Base-by-base conservation (phyloP, 2,113 vertebrate species). In the Pluvianellus socialis region DNA sequence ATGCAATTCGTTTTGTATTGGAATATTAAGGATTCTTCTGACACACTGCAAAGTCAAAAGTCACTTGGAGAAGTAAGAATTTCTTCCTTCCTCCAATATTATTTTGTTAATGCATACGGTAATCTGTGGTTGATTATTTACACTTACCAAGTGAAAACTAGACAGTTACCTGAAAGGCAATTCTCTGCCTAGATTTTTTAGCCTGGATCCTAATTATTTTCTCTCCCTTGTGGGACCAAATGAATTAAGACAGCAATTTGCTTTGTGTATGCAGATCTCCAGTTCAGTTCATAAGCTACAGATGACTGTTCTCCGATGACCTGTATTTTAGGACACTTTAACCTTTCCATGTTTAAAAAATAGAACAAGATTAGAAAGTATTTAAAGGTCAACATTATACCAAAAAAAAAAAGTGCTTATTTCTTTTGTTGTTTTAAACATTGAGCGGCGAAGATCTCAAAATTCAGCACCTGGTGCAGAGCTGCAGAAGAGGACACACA, bases 231-330 rank as follows among this genome's bases (percentile, higher is more conserved):
- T 93, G 97, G 90, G 72, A 94, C 33, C 80, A 70, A 92, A 92
- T 94, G 94, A 97, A 97, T 97, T 97, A 97, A 95, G 83, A 81
- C 67, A 87, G 66, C 89, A 96, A 97, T 97, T 97, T 94, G 61
- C 86, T 96, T 97, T 94, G 91, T 59, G 67, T n/a, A 88, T 96
- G 92, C 91, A 96, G 91, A 95, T 92, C 84, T 90, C 74, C 83
- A 84, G 63, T 42, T 85, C 92, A 67, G 72, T 91, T 73, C 55
- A 76, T 38, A 73, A 96, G 63, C 72, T 90, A 63, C 77, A 71
- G 70, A 86, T 76, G 83, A 71, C 71, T 84, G 76, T 80, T 95
- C 81, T 93, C 92, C 45, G 47, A 32, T 15, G 11, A 87, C 14
- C 35, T 70, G 17, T 26, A 27, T 55, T 90, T 86, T 28, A 94